A percentile compares a stretch with the other conserved stretches of the same genome.
Conservation (phyloP, 2,113 vertebrate genomes). For the Lepus europaeus region DNA sequence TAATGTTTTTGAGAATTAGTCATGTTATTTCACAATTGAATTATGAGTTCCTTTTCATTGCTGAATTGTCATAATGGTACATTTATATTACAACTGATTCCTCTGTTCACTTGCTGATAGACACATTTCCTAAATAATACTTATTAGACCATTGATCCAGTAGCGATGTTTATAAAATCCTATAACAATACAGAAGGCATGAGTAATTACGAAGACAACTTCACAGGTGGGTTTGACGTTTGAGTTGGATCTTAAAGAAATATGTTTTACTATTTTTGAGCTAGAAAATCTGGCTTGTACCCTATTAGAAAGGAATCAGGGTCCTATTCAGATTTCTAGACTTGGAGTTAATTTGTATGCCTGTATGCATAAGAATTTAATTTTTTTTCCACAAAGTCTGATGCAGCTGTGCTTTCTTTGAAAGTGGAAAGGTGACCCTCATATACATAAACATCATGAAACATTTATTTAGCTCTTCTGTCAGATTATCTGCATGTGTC, state of each 20-base stretch:
- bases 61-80: not conserved
- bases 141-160: not conserved
- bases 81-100: not conserved
- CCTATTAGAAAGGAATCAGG: not conserved
- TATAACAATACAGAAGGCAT: not conserved
- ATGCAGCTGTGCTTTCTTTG: not conserved
- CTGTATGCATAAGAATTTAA: not conserved
- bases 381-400: not conserved
- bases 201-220: not conserved
- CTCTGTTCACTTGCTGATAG: not conserved
- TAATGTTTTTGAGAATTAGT: not conserved
- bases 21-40: slow-evolving; percentile 4
- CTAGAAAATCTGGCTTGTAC: not conserved
- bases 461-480: not conserved
- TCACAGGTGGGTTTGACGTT: not conserved
- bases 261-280: not conserved
- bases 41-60: slow-evolving; percentile 34
- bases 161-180: not conserved
- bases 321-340: not conserved
- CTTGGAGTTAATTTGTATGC: not conserved
- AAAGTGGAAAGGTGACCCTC: not conserved
- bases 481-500: not conserved
- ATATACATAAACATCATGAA: not conserved
- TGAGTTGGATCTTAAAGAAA: not conserved
- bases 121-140: not conserved